These are phyloP conservation scores for Lasioglossum albipes DNA, from an alignment of 1,140 invertebrate genomes.

Conservation along the genomic window DNA sequence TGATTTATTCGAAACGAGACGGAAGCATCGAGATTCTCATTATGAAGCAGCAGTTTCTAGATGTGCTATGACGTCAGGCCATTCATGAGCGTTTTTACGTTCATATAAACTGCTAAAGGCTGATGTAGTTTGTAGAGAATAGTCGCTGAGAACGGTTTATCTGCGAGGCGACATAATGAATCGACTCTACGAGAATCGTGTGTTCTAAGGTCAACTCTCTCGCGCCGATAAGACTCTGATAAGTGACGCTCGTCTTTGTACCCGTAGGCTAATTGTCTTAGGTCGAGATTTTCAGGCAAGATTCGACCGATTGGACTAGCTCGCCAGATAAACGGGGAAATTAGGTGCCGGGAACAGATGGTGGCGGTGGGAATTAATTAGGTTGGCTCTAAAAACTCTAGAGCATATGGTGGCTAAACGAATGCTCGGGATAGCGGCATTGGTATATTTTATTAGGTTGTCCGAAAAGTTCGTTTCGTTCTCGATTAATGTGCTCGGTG, in stretches of 20 bases:
- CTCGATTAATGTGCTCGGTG: no score
- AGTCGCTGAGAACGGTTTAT: background rate
- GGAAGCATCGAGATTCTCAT: background rate
- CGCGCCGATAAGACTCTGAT: constrained; percentile 23
- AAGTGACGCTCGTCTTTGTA: constrained; percentile 19
- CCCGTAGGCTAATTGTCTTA: background rate
- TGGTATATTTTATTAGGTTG: no score
- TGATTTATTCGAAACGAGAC: background rate
- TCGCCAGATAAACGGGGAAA: background rate
- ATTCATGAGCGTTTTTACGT: background rate
- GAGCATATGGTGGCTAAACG: no score
- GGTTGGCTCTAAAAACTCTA: no score
- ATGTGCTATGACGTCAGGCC: background rate
- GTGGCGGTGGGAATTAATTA: no score
- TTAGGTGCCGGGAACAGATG: constrained; percentile 6
- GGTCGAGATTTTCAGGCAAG: background rate
- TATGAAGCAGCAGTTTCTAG: background rate
- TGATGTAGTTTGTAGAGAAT: background rate
- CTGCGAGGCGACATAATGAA: background rate
- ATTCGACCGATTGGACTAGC: background rate
- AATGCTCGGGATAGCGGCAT: no score
- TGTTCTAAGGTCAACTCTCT: constrained; percentile 7
- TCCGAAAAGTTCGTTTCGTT: no score
- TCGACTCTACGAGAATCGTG: background rate
- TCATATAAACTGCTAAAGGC: background rate